A percentile compares a stretch with the other conserved stretches of the same genome.
Conservation (phyloP, 2,113 vertebrate species). For the Sphyrna mokarran region DNA sequence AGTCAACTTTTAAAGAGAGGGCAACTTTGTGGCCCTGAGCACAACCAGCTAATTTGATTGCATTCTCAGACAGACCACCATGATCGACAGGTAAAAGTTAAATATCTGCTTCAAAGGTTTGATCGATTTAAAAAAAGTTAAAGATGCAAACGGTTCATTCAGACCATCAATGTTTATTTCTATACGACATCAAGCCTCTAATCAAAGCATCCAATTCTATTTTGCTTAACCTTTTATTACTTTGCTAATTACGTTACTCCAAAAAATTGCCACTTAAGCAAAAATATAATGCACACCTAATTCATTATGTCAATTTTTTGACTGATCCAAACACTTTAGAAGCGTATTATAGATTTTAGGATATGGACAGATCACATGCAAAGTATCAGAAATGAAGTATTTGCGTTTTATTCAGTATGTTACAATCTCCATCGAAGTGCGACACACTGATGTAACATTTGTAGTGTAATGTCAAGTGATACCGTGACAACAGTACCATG, state of each 20-base stretch:
- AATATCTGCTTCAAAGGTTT: not conserved
- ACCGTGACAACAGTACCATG: not conserved
- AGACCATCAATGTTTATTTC: not conserved
- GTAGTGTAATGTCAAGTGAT: not conserved
- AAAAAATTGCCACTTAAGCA: not conserved
- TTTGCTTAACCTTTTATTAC: not conserved
- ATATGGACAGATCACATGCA: not conserved
- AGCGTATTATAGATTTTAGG: not conserved
- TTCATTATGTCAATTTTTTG: not conserved
- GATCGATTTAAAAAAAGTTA: not conserved
- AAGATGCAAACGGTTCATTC: not conserved
- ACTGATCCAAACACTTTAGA: not conserved
- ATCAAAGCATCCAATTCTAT: not conserved
- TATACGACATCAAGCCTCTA: not conserved
- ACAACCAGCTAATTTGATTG: not conserved
- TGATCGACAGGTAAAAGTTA: not conserved
- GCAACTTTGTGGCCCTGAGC: not conserved
- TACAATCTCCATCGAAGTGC: not conserved
- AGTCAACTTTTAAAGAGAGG: slow-evolving; percentile 7
- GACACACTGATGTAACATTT: not conserved
- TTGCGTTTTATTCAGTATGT: not conserved
- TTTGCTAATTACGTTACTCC: not conserved
- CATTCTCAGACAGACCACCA: not conserved
- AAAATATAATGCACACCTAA: not conserved
- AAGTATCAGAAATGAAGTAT: not conserved